Conservation (phyloP, 1,140 invertebrate genomes). For the Nephila pilipes region DNA sequence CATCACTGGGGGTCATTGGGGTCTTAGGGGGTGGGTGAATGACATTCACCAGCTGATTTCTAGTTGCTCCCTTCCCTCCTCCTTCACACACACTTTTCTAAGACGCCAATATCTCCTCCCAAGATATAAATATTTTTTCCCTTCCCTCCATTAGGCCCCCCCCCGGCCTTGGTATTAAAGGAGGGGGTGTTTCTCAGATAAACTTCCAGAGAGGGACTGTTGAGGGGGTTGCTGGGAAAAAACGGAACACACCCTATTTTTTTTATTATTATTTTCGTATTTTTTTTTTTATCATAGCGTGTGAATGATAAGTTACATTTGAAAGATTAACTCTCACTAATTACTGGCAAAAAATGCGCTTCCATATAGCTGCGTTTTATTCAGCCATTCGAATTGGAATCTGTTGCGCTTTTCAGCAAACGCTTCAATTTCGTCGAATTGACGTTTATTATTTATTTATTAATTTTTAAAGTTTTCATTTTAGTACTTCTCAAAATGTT, state of each 20-base stretch:
- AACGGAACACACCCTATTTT: constrained; percentile 21
- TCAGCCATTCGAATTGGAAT: too few relatives aligned
- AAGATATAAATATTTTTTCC: constrained; percentile 64
- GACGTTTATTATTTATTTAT: too few relatives aligned
- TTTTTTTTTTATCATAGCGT: too few relatives aligned
- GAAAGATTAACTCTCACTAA: too few relatives aligned
- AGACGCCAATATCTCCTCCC: constrained; percentile 1
- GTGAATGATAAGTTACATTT: too few relatives aligned
- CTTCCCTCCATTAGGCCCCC: background rate
- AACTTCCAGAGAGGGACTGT: background rate
- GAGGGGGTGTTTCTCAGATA: background rate
- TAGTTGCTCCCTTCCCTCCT: background rate
- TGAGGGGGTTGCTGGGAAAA: background rate
- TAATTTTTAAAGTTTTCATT: too few relatives aligned
- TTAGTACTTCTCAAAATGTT: too few relatives aligned
- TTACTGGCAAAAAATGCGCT: too few relatives aligned
- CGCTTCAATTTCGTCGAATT: too few relatives aligned
- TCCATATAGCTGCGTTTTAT: too few relatives aligned
- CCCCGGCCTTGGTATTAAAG: background rate
- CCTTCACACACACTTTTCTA: background rate
- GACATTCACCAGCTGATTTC: constrained; percentile 69
- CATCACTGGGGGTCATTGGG: constrained; percentile 45
- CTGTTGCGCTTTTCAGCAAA: too few relatives aligned
- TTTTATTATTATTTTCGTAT: background rate
- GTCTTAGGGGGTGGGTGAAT: constrained; percentile 53